Evolutionary conservation across 2,113 vertebrate genomes (phyloP).

Genomic region (Saccopteryx leptura): DNA sequence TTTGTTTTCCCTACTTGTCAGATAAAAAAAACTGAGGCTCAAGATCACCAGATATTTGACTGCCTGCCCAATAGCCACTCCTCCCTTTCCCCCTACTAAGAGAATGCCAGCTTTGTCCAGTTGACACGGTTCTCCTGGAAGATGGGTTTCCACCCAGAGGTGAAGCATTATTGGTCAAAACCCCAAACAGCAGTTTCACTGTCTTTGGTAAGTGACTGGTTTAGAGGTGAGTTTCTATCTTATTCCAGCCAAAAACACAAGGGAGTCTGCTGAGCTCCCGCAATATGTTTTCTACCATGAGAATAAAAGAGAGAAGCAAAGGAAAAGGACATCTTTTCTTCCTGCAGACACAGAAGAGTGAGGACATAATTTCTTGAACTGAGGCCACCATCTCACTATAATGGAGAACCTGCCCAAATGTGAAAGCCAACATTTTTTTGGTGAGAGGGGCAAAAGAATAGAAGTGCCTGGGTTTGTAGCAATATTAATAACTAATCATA

Average conservation of each 20-base stretch:
- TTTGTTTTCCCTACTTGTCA: neutral
- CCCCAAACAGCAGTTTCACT: neutral
- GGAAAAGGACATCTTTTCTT: neutral
- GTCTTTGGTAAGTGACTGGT: neutral
- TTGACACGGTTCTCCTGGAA: neutral
- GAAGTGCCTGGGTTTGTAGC: neutral
- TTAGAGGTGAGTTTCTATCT: neutral
- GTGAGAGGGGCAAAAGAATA: neutral
- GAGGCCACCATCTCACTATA: neutral
- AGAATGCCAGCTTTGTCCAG: neutral
- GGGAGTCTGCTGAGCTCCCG: neutral
- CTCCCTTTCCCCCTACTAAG: neutral
- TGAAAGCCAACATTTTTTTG: neutral
- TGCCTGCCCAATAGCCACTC: neutral
- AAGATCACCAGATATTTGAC: neutral
- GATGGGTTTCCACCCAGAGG: neutral
- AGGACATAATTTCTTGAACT: neutral
- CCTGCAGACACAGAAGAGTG: neutral
- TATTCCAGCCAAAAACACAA: neutral
- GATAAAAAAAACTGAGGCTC: neutral
- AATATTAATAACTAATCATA: constrained; percentile 9
- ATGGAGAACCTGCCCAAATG: neutral
- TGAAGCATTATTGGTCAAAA: neutral
- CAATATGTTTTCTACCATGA: neutral
- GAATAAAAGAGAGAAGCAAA: neutral